Conservation (phyloP, 30 jellyfish, hydroid and myxozoan genomes). For the Aurelia sp. region DNA sequence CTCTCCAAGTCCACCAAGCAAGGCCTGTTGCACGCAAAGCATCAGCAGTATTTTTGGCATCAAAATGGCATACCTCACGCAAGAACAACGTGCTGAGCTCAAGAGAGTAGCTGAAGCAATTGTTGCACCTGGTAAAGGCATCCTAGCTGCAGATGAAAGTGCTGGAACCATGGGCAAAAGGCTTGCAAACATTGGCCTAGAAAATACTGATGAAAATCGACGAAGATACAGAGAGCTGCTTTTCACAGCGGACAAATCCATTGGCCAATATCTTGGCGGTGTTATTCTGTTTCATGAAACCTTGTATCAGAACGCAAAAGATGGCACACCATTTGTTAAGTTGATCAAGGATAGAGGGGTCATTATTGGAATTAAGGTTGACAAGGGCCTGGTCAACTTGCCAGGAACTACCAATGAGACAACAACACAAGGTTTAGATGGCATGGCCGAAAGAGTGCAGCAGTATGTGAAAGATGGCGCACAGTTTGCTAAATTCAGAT, state of each 20-base stretch:
- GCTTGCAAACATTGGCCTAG: slow-evolving; percentile 90
- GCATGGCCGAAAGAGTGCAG: slow-evolving; percentile 95
- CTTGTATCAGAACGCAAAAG: slow-evolving; percentile 86
- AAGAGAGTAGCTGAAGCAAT: slow-evolving; percentile 91
- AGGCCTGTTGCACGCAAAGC: background rate
- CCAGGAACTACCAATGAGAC: slow-evolving; percentile 94
- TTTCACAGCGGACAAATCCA: slow-evolving; percentile 76
- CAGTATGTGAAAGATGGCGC: slow-evolving; percentile 94
- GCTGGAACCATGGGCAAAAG: slow-evolving; percentile 98
- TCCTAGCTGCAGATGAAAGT: slow-evolving; percentile 99
- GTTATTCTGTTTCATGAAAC: slow-evolving; percentile 96
- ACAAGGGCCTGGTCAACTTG: slow-evolving; percentile 92
- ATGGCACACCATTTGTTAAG: slow-evolving; percentile 89
- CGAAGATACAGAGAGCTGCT: slow-evolving; percentile 89
- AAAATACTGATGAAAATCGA: slow-evolving; percentile 98
- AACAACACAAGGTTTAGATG: slow-evolving; percentile 99
- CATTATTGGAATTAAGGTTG: slow-evolving; percentile 96
- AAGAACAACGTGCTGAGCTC: slow-evolving; percentile 81
- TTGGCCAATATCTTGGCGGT: slow-evolving; percentile 91
- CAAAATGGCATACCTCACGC: slow-evolving; percentile 84
- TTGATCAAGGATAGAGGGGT: slow-evolving; percentile 81
- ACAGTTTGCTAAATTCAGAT: slow-evolving; percentile 98
- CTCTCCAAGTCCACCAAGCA: no score
- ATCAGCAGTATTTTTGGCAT: background rate
- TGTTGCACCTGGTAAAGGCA: slow-evolving; percentile 99